phyloP scores from a whole-genome alignment of 2,888 invertebrate species.

The Fabriciana adippe region DNA sequence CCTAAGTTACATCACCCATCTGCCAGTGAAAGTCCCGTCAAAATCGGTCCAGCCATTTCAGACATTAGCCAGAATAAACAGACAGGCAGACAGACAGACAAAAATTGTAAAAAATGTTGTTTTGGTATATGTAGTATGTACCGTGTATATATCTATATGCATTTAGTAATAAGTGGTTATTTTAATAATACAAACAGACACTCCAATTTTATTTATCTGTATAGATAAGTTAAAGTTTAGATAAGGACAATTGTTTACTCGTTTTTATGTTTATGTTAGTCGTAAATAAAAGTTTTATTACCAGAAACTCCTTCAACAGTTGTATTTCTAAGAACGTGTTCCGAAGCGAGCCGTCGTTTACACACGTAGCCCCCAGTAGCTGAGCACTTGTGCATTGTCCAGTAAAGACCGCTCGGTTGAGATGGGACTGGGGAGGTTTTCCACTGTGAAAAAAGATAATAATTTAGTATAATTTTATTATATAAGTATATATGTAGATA shows the following conservation, averaged over 20 bases:
- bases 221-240: too few species aligned
- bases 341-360: slow-evolving; percentile 72
- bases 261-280: neutral
- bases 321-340: slow-evolving; percentile 80
- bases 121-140: too few species aligned
- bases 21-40: too few species aligned
- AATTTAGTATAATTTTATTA: neutral
- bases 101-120: too few species aligned
- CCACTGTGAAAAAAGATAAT: slow-evolving; percentile 78
- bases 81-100: too few species aligned
- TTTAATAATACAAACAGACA: too few species aligned
- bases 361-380: slow-evolving; percentile 87
- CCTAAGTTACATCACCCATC: too few species aligned
- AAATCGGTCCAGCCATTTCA: too few species aligned
- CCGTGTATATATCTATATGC: too few species aligned
- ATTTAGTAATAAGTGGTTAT: too few species aligned
- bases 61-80: too few species aligned
- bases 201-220: too few species aligned
- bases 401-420: slow-evolving; percentile 87
- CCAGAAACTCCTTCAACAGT: slow-evolving; percentile 83
- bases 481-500: neutral
- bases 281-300: slow-evolving; percentile 37
- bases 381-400: slow-evolving; percentile 85
- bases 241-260: neutral
- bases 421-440: slow-evolving; percentile 84